Evolutionary conservation across 2,113 vertebrate genomes (phyloP).

Genomic region (Ictalurus punctatus): DNA sequence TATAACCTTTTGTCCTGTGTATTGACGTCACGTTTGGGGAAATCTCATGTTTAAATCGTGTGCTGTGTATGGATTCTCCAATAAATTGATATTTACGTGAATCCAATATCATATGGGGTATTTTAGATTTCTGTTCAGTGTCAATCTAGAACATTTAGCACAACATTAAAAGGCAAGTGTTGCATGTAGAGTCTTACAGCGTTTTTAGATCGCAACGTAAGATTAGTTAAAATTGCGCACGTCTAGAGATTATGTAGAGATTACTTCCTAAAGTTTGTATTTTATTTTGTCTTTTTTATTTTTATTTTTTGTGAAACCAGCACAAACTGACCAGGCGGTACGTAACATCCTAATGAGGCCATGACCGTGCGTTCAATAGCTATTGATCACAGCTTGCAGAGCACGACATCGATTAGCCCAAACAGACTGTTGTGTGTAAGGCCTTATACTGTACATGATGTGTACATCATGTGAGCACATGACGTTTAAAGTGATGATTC

Average conservation of each 20-base stretch:
- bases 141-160: too few relatives aligned
- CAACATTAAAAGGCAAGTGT: neutral
- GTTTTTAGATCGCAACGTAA: neutral
- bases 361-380: neutral
- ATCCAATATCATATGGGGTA: neutral
- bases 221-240: neutral
- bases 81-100: neutral
- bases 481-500: neutral
- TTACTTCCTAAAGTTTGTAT: neutral
- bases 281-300: neutral
- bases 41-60: neutral
- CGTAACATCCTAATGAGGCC: neutral
- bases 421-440: neutral
- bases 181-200: neutral
- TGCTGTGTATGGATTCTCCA: neutral
- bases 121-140: neutral
- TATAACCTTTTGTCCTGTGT: neutral
- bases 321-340: neutral
- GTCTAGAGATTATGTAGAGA: too few relatives aligned
- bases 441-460: neutral
- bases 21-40: neutral
- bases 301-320: neutral
- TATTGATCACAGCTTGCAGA: conserved; percentile 27
- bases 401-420: conserved; percentile 32
- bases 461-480: neutral